Evolutionary conservation across 1,140 invertebrate species (phyloP), one percentile per base, ranked within the genome.

Genomic region (Cherax destructor): DNA sequence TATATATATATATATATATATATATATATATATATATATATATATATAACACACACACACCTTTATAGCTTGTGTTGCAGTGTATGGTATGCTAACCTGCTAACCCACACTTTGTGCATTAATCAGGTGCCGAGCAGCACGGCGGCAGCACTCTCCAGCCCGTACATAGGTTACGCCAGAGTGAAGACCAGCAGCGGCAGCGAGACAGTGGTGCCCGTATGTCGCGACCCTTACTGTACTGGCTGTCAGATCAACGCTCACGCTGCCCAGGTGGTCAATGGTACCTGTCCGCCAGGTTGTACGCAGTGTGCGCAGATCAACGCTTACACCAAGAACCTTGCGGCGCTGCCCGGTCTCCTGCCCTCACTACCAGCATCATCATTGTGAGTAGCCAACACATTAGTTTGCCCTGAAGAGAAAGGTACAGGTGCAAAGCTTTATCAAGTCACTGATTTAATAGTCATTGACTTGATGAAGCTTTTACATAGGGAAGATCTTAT

Each of bases 301-400:
- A 97, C 97, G 4, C 98, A 99, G 94, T 99, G 98, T 95, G 98
- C 98, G 94, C 98, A 99, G 94, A 98, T 98, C 94, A 98, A 99
- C 94, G 93, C 97, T 1, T 80, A 91, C 72, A 91, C 89, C 30
- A 91, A 91, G 83, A 97, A 97, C 96, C 92, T 95, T 95, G 91
- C 94, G 92, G 86, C 95, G 93, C 93, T 93, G 77, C 92, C 93
- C 5, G 91, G 93, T 61, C 94, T 93, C 94, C 94, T 72, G 78
- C 94, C 95, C 13, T 95, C 96, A 21, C 95, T 96, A 52, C 93
- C 93, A n/a, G 95, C 96, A 4, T 95, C 96, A 10, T 50, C 88
- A n/a, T 72, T 91, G 89, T 91, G 80, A 91, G 89, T 91, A 10
- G 1, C 30, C 30, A 41, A 41, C 30, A 41, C 30, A 41, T 41